A percentile compares a stretch with the other conserved stretches of the same genome.
Evolutionary conservation across 2,888 invertebrate species (phyloP).

Genomic region (Calameuta idolon): DNA sequence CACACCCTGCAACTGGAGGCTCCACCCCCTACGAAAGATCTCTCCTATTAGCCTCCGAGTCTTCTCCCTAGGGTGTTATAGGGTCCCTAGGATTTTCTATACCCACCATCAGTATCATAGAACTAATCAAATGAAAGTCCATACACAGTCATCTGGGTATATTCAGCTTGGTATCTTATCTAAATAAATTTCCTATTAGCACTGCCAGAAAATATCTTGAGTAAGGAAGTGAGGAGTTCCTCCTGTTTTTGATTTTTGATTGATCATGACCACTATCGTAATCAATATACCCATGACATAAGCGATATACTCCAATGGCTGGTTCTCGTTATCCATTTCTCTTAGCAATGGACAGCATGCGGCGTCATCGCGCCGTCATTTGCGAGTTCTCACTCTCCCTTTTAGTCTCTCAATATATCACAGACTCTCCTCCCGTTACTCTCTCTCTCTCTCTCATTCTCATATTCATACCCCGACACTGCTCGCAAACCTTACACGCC

Average conservation of each 20-base stretch:
- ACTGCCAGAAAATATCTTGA: neutral
- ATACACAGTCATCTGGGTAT: neutral
- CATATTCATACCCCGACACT: slow-evolving; percentile 28
- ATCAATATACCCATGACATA: slow-evolving; percentile 48
- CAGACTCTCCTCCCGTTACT: slow-evolving; percentile 6
- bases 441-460: slow-evolving; percentile 9
- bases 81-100: neutral
- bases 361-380: slow-evolving; percentile 59
- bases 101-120: neutral
- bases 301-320: slow-evolving; percentile 39
- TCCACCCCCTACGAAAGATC: slow-evolving; percentile 49
- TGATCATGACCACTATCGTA: slow-evolving; percentile 53
- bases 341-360: slow-evolving; percentile 47
- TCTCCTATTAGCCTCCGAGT: slow-evolving; percentile 8
- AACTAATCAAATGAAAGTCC: neutral
- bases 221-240: neutral
- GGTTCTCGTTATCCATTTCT: slow-evolving; percentile 51
- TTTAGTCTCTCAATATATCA: slow-evolving; percentile 9
- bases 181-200: neutral
- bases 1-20: slow-evolving; percentile 56
- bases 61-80: neutral
- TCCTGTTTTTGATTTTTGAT: slow-evolving; percentile 30
- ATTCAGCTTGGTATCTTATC: neutral
- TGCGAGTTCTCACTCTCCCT: slow-evolving; percentile 42
- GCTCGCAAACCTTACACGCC: slow-evolving; percentile 2